Evolutionary conservation across 2,888 invertebrate species (phyloP).

Genomic region (Eupithecia subfuscata): DNA sequence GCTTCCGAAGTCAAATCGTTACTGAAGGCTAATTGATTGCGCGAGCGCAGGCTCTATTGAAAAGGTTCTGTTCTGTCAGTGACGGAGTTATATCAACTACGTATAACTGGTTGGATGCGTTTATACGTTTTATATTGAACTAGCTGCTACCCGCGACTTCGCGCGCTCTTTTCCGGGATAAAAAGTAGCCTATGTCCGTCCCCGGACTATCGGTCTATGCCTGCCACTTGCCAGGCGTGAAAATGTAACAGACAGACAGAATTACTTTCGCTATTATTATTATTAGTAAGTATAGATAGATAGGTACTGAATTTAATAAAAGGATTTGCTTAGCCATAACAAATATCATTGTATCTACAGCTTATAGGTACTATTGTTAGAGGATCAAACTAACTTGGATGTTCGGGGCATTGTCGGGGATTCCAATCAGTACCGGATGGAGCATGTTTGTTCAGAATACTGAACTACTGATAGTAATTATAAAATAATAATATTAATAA

Average conservation of each 20-base stretch:
- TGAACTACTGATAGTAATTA: neutral
- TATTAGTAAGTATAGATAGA: neutral
- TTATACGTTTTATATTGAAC: neutral
- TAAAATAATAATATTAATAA: too few relatives aligned
- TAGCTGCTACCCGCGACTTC: neutral
- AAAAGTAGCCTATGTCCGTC: too few relatives aligned
- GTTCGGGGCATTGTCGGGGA: neutral
- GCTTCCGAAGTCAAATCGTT: slow-evolving; percentile 15
- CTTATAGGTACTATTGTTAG: neutral
- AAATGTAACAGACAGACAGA: neutral
- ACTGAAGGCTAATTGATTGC: slow-evolving; percentile 42
- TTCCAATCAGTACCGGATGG: neutral
- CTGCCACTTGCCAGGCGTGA: neutral
- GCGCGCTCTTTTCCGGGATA: neutral
- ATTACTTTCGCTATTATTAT: neutral
- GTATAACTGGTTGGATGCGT: slow-evolving; percentile 11
- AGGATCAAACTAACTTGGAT: neutral
- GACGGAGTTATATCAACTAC: slow-evolving; percentile 19
- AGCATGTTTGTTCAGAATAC: neutral
- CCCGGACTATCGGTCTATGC: neutral
- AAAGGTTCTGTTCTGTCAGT: slow-evolving; percentile 32
- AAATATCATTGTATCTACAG: neutral
- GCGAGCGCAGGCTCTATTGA: slow-evolving; percentile 42
- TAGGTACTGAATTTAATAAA: neutral
- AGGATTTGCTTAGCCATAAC: neutral